Evolutionary conservation across 2,888 invertebrate species (phyloP), one percentile per base, ranked within the genome.

Genomic region (Tenthredo notha): DNA sequence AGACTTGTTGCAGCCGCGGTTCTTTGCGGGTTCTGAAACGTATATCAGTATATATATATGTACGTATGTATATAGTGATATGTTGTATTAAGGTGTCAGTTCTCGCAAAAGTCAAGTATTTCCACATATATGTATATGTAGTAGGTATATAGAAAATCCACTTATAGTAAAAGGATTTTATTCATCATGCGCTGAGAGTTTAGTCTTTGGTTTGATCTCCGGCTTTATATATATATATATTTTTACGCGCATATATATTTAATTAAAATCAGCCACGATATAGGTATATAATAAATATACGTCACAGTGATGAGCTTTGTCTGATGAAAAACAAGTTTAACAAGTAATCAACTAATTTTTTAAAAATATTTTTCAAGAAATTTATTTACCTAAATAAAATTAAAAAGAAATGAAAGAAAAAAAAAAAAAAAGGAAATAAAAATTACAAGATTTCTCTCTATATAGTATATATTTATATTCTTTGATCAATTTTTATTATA

Each of bases 291-390:
- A 47, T 1, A 65, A 15, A 0, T 0, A 47, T 4, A 82, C 58
- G 78, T 82, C 40, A 82, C 82, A 82, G 65, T 82, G 43, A 21
- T 58, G 25, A 82, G 21, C 82, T 43, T 82, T 82, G 82, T 82
- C 21, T 12, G 7, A 25, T 21, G 10, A 61, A 61, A 61, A 21
- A 25, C 25, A 15, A 33, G 25, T 18, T 67, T 29, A 67, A 5
- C 67, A 47, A 67, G 47, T 67, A n/a, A 37, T 65, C 18, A 37
- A 29, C 21, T 47, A 67, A 10, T 40, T 40, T 72, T 43, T 40
- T 0, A 40, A 40, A 4, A 6, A 77, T 77, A 7, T 37, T 72
- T 37, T 37, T 72, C n/a, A 72, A 9, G 21, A 61, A 21, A n/a
- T 21, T 21, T 61, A 9, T 12, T 21, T 25, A 61, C 10, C 10